Base-by-base conservation (phyloP, 2,113 vertebrate species). In the Panthera uncia region DNA sequence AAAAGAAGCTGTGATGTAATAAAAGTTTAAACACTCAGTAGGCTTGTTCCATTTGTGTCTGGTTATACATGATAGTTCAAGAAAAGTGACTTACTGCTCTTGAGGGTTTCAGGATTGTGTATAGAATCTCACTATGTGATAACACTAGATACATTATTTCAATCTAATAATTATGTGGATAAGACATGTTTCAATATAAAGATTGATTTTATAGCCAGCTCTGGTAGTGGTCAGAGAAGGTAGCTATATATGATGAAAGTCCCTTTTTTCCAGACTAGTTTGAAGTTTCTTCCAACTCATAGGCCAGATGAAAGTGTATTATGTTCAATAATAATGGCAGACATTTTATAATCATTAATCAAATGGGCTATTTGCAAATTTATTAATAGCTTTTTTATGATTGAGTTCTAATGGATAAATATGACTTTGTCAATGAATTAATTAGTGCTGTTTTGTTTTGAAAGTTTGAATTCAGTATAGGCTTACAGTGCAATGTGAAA, bases 391-490 rank as follows among this genome's bases (percentile, higher is more conserved):
- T 96, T 48, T 50, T 78, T 89, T 91, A 66, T 66, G 81, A 41
- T 91, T 84, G 45, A 52, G 16, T 85, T 93, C 18, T 19, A 41
- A 0, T 92, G 45, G 33, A 15, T 92, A 86, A 91, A 85, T 71
- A 38, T 63, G 82, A 79, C 29, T 76, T 95, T 78, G 16, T 91
- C 12, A 36, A 14, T 91, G 19, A 52, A 19, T 92, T 96, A 68
- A 78, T 66, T 94, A 83, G 11, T 16, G 7, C 80, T 45, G 2
- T 79, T 96, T 89, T 7, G 16, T 5, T 66, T 71, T 63, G 31
- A 93, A 92, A 91, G 23, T 74, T 19, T 92, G 36, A 79, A 38
- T 92, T 89, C 15, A 86, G 25, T 86, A 93, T 96, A 63, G 15
- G 0, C 95, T 93, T 13, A 74, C 93, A 82, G 50, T 82, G 3